Conservation (phyloP, 2,113 vertebrate species). For the Balaenoptera acutorostrata region DNA sequence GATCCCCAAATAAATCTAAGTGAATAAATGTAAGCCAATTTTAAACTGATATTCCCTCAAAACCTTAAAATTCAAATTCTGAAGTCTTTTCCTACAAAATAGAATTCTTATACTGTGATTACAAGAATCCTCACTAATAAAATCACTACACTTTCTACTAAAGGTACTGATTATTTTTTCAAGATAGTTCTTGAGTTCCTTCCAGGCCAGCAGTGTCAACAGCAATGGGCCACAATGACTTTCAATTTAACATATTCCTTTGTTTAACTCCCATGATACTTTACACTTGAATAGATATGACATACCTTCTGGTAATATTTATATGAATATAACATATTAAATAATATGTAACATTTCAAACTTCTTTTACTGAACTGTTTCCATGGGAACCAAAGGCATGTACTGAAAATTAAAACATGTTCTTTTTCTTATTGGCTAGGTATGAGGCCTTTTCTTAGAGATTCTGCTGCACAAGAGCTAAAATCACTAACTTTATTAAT, state of each 20-base stretch:
- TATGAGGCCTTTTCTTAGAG: slow-evolving; percentile 43
- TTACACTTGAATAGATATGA: slow-evolving; percentile 75
- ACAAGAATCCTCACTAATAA: slow-evolving; percentile 12
- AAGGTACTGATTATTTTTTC: slow-evolving; percentile 15
- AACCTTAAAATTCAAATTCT: background rate
- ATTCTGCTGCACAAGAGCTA: slow-evolving; percentile 12
- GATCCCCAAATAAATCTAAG: background rate
- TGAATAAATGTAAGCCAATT: background rate
- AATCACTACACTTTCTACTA: background rate
- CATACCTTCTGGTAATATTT: slow-evolving; percentile 79
- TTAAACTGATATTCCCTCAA: background rate
- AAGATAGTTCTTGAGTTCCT: slow-evolving; percentile 49
- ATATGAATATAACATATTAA: slow-evolving; percentile 78
- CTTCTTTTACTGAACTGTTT: slow-evolving; percentile 73
- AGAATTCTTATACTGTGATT: background rate
- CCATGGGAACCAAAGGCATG: slow-evolving; percentile 74
- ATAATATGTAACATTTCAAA: slow-evolving; percentile 78
- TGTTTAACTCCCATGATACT: slow-evolving; percentile 69
- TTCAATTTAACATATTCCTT: slow-evolving; percentile 76
- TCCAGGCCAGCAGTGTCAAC: slow-evolving; percentile 61
- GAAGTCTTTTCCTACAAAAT: background rate
- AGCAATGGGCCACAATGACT: slow-evolving; percentile 65
- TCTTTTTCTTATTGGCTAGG: background rate
- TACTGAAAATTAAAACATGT: slow-evolving; percentile 69
- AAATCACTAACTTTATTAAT: slow-evolving; percentile 52